A percentile compares a stretch with the other conserved stretches of the same genome.
These are phyloP conservation scores for Heteropelma amictum DNA, from an alignment of 2,888 invertebrate genomes.

Conservation along the genomic window DNA sequence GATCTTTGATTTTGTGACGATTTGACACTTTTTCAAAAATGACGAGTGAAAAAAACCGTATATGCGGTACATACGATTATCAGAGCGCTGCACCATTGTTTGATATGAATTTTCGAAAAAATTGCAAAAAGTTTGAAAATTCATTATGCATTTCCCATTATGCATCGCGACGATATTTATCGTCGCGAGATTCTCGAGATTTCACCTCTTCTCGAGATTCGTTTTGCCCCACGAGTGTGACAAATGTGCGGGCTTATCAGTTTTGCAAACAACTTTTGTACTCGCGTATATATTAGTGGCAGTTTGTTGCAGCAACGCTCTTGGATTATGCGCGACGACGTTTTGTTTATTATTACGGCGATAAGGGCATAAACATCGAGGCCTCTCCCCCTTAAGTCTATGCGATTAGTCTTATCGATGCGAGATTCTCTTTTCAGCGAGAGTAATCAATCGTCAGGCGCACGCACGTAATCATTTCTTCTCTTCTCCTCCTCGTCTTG, in stretches of 20 bases:
- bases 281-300: neutral
- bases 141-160: too few species aligned
- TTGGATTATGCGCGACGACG: neutral
- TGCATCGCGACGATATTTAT: too few species aligned
- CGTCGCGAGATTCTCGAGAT: too few species aligned
- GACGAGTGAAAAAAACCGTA: too few species aligned
- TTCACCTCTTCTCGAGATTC: neutral
- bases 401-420: neutral
- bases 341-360: constrained; percentile 2
- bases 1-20: too few species aligned
- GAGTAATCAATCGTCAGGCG: too few species aligned
- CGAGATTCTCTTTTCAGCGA: neutral
- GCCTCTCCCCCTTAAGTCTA: neutral
- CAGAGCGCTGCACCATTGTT: too few species aligned
- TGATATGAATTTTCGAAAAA: too few species aligned
- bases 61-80: too few species aligned
- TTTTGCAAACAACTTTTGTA: neutral
- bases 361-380: constrained; percentile 1
- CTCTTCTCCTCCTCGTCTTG: neutral
- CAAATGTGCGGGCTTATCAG: neutral
- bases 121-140: too few species aligned
- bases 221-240: neutral
- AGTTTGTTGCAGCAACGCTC: neutral
- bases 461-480: neutral
- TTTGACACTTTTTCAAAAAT: too few species aligned